Evolutionary conservation across 1,140 invertebrate genomes (phyloP), one percentile per base, ranked within the genome.

Genomic region (Bombus ignitus): DNA sequence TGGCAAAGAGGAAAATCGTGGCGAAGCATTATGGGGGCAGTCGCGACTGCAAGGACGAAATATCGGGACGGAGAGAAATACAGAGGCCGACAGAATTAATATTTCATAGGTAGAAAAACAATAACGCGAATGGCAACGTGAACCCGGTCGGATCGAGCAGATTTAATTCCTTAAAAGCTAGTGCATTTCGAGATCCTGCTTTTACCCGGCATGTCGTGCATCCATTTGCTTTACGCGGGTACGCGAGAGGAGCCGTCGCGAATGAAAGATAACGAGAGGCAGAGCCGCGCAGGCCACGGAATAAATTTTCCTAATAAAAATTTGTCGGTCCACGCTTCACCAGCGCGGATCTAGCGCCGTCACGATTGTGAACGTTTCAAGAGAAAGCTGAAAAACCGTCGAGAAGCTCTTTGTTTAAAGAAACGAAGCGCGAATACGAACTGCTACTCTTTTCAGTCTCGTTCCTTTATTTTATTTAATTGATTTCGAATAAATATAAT

Each of bases 151-250:
- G n/a, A 39, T 22, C 75, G 72, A 37, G 28, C 62, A 71, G 81
- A 86, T 86, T 86, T 86, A 86, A 86, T 86, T 86, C 73, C 85
- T 86, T 86, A 83, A 86, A 86, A 86, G 85, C 85, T 35, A 75
- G 65, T 47, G 85, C 72, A 83, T 86, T 86, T 86, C 84, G 84
- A 86, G 72, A 82, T 86, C 32, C 62, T 39, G 73, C 53, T 86
- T 86, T 74, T 75, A 68, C 72, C 18, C 85, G 80, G 32, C 42
- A 47, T 32, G 68, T 42, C 42, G 28, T 10, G 1, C 73, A 25
- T 71, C 80, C 72, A 86, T 83, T 86, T 71, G 72, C 62, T 65
- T 75, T 79, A 22, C 57, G 72, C 71, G 42, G 10, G 39, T 35
- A 39, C 75, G 35, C 37, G 57, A 62, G 47, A 47, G 47, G 32